phyloP scores from a whole-genome alignment of 2,888 invertebrate species.

The Desoria tigrina region DNA sequence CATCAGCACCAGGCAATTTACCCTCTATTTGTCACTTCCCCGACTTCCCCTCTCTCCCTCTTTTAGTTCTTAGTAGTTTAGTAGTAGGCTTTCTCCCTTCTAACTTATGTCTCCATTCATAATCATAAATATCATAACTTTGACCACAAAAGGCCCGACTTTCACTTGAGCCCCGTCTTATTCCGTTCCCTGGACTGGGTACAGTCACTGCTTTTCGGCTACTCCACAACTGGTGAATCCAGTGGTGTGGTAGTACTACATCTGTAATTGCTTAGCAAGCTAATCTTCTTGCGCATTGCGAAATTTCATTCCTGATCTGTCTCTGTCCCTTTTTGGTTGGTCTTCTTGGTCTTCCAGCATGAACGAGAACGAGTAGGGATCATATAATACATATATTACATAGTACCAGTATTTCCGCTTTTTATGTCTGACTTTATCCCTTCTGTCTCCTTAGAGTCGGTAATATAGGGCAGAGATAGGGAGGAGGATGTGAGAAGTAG shows the following conservation, averaged over 20 bases:
- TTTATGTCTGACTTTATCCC: neutral
- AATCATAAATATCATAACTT: no score
- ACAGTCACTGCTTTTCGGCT: no score
- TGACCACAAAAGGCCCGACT: no score
- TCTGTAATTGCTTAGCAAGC: constrained; percentile 15
- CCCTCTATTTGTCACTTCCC: constrained; percentile 11
- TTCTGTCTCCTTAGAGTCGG: neutral
- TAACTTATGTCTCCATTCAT: no score
- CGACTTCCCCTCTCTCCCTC: neutral
- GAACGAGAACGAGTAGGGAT: neutral
- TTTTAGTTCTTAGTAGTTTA: neutral
- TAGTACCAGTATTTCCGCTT: neutral
- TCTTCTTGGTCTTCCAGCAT: neutral
- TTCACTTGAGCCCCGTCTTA: no score
- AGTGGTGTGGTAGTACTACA: no score
- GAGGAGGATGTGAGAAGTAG: neutral
- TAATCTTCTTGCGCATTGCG: constrained; percentile 27
- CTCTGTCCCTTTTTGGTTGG: neutral
- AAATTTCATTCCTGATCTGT: constrained; percentile 20
- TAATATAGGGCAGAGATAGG: no score
- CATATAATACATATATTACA: neutral
- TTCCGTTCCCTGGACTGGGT: no score
- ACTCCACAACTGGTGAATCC: no score
- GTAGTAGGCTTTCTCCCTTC: neutral
- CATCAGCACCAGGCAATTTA: constrained; percentile 52